A percentile compares a stretch with the other conserved stretches of the same genome.
Conservation (phyloP, 1,140 invertebrate species). For the Eupristina koningsbergeri region DNA sequence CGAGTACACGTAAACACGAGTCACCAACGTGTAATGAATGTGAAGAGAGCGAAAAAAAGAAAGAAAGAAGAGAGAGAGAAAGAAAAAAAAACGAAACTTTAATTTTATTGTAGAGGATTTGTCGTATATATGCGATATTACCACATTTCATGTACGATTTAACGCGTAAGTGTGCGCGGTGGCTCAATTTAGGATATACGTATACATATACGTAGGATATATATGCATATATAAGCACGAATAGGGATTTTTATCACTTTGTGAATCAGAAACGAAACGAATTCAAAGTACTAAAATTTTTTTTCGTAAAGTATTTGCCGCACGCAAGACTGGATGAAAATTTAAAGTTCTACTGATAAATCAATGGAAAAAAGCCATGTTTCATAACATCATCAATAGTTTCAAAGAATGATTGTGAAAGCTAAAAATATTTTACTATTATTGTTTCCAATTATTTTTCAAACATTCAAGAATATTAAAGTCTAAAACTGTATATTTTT, state of each 20-base stretch:
- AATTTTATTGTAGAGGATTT: slow-evolving; percentile 30
- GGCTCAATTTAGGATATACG: slow-evolving; percentile 44
- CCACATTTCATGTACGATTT: slow-evolving; percentile 41
- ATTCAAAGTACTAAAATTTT: background rate
- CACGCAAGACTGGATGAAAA: background rate
- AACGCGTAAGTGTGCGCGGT: slow-evolving; percentile 39
- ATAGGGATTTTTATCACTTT: background rate
- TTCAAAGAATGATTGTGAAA: background rate
- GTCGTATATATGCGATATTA: slow-evolving; percentile 38
- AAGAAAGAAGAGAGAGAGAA: slow-evolving; percentile 9
- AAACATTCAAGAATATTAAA: no score
- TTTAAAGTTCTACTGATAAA: background rate
- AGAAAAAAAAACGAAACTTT: background rate
- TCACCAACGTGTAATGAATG: background rate
- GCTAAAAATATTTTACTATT: background rate
- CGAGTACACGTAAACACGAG: background rate
- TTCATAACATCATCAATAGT: background rate
- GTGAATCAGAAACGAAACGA: background rate
- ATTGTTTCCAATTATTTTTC: background rate
- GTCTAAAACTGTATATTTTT: no score
- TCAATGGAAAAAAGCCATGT: background rate
- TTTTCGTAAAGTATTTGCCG: background rate
- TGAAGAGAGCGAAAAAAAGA: background rate
- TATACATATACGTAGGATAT: slow-evolving; percentile 2
- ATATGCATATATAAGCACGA: background rate